These are phyloP conservation scores for Leptodirus hochenwartii DNA, from an alignment of 2,888 invertebrate species.

Conservation along the genomic window DNA sequence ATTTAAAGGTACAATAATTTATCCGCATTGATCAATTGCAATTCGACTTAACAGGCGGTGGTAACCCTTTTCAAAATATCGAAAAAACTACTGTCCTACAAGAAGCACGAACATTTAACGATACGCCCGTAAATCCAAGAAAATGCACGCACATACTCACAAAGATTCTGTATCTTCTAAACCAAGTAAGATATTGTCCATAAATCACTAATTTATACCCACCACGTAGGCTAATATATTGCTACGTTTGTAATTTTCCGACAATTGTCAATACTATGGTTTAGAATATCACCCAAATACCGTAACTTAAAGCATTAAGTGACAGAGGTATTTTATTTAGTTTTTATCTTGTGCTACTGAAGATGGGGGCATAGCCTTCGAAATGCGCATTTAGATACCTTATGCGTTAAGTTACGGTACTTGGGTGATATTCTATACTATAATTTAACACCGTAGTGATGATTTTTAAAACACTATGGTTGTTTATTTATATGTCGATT, in stretches of 20 bases:
- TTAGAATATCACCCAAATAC: too few relatives aligned
- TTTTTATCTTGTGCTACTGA: slow-evolving; percentile 5
- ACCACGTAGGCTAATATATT: slow-evolving; percentile 5
- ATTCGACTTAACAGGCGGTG: slow-evolving; percentile 33
- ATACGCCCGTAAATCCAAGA: slow-evolving; percentile 90
- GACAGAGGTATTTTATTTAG: not conserved
- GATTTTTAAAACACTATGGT: too few relatives aligned
- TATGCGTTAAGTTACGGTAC: too few relatives aligned
- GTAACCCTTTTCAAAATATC: slow-evolving; percentile 78
- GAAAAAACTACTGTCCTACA: slow-evolving; percentile 95
- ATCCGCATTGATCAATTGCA: slow-evolving; percentile 7
- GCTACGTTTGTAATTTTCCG: too few relatives aligned
- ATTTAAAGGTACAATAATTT: not conserved
- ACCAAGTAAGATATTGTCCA: slow-evolving; percentile 41
- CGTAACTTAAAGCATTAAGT: too few relatives aligned
- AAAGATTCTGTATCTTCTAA: slow-evolving; percentile 87
- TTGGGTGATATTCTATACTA: too few relatives aligned
- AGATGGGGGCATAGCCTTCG: too few relatives aligned
- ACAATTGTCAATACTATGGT: too few relatives aligned
- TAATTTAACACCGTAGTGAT: too few relatives aligned
- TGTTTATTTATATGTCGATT: too few relatives aligned
- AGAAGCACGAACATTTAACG: slow-evolving; percentile 94
- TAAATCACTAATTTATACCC: slow-evolving; percentile 1
- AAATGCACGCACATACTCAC: slow-evolving; percentile 94
- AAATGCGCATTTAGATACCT: too few relatives aligned